Evolutionary conservation across 2,113 vertebrate species (phyloP).

Genomic region (Plestiodon gilberti): DNA sequence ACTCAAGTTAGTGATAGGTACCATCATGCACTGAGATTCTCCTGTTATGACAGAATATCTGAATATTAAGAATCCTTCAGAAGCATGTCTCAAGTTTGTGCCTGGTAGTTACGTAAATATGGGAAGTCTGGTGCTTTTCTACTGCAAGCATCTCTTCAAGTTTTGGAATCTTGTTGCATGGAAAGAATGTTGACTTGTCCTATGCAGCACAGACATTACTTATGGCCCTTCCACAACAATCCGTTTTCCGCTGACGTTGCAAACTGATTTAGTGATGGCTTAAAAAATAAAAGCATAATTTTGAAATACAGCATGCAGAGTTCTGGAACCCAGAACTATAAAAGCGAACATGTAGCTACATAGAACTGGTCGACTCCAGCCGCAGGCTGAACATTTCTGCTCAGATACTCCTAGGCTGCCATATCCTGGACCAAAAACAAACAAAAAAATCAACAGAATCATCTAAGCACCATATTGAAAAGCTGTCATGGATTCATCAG

Average conservation of each 20-base stretch:
- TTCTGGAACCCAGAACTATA: constrained; percentile 45
- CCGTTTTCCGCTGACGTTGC: neutral
- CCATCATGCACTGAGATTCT: neutral
- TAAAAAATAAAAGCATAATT: constrained; percentile 38
- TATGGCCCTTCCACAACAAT: constrained; percentile 9
- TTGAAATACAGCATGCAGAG: constrained; percentile 27
- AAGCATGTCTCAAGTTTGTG: neutral
- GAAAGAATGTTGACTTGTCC: rapidly evolving
- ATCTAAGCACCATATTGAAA: neutral
- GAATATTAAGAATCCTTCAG: neutral
- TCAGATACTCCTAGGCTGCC: neutral
- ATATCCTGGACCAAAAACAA: neutral
- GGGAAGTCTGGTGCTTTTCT: neutral
- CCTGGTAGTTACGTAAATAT: constrained; percentile 13
- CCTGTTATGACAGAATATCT: neutral
- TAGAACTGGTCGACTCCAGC: neutral
- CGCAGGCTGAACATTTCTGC: neutral
- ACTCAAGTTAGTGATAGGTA: neutral
- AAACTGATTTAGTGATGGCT: constrained; percentile 35
- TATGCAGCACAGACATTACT: neutral
- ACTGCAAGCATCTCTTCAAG: neutral
- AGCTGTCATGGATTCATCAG: neutral
- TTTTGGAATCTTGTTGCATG: neutral
- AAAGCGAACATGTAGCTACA: constrained; percentile 37
- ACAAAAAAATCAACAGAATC: neutral